phyloP scores from a whole-genome alignment of 1,140 invertebrate species.

The Heliconius eleuchia region DNA sequence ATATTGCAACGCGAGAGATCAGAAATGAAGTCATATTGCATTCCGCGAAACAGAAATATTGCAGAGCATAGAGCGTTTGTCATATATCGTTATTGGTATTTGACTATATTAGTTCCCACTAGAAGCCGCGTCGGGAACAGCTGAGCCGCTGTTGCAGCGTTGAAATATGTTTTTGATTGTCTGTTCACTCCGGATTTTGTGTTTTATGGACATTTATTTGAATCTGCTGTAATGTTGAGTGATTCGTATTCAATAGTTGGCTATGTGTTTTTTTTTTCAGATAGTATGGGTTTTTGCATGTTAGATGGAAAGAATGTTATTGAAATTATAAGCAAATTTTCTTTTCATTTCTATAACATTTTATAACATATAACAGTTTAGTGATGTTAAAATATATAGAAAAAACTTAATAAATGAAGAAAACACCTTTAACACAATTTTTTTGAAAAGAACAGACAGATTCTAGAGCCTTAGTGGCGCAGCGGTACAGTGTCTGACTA shows the following conservation, averaged over 20 bases:
- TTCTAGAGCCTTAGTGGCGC: too few relatives aligned
- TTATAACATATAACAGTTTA: too few relatives aligned
- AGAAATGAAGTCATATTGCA: constrained; percentile 53
- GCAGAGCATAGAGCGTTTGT: constrained; percentile 51
- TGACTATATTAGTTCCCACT: constrained; percentile 21
- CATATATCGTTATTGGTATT: constrained; percentile 44
- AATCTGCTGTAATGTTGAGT: background rate
- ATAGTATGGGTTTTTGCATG: too few relatives aligned
- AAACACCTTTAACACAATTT: too few relatives aligned
- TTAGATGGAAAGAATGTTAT: too few relatives aligned
- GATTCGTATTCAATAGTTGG: background rate
- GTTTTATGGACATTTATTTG: constrained; percentile 3
- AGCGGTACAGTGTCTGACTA: too few relatives aligned
- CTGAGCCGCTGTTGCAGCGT: background rate
- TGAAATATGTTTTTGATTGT: constrained; percentile 12
- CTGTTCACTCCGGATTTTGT: background rate
- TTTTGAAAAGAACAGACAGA: too few relatives aligned
- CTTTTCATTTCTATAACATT: too few relatives aligned
- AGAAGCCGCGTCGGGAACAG: background rate
- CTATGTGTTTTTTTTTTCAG: background rate
- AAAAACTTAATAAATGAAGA: too few relatives aligned
- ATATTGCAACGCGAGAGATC: constrained; percentile 16
- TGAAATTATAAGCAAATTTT: too few relatives aligned
- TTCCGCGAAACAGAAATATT: constrained; percentile 40
- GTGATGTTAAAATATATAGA: too few relatives aligned